Base-by-base conservation (phyloP, 2,113 vertebrate species). In the Sorex fumeus region DNA sequence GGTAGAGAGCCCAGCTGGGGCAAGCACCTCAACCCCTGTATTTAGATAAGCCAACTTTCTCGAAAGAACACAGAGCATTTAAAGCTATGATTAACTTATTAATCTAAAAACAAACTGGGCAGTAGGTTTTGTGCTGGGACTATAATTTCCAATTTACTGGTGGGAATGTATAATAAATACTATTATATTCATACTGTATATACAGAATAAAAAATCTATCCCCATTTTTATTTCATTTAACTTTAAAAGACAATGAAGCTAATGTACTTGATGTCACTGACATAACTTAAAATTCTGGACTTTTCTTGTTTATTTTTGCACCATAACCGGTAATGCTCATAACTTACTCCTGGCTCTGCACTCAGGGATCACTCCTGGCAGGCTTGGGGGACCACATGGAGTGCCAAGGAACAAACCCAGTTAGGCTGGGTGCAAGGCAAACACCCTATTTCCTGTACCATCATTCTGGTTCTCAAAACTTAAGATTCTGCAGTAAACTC, bases 11-110 rank as follows among this genome's bases (percentile, higher is more conserved):
- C 40, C 40, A 40, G 40, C 7, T 40, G 40, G 40, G 40, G 40
- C 40, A 40, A 40, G 40, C 40, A 40, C 40, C 40, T 40, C n/a
- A 7, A 40, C 40, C 40, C 40, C 40, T 40, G 40, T 40, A 40
- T 40, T 40, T 40, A 40, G 40, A 7, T 40, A 21, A 60, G 21
- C 74, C 60, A 86, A 6, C 84, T 90, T 94, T 95, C 76, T 88
- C 80, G 60, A 86, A 96, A 95, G 53, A 83, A 91, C 57, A 71
- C 32, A 79, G 47, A 79, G 47, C 40, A 75, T 90, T 97, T 5
- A 64, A 94, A 90, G 32, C 40, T 93, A 12, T 90, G 93, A 95
- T 91, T 92, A 94, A 84, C 21, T 40, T 40, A 40, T 92, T 87
- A 94, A 91, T 91, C 85, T 93, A 30, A 76, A 45, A 90, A 91